Conservation (phyloP, 2,113 vertebrate species). For the Benitochromis conjunctus region DNA sequence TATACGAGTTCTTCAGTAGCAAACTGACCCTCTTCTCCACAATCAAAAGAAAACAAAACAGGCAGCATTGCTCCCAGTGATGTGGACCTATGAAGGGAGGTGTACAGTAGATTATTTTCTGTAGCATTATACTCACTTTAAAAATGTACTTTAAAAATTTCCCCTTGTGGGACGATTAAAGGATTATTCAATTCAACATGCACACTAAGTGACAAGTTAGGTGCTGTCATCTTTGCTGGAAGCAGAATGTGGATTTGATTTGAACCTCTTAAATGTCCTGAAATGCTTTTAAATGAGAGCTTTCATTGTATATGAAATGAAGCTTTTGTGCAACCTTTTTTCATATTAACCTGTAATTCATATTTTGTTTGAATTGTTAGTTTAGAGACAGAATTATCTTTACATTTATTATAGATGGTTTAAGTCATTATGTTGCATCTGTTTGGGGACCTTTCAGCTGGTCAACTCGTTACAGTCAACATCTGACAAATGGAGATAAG, state of each 20-base stretch:
- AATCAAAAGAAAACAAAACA: not conserved
- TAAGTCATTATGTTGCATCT: not conserved
- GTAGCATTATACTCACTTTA: not conserved
- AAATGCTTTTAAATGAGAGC: not conserved
- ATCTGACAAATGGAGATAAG: not conserved
- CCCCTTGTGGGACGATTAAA: too few relatives aligned
- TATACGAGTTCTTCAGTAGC: not conserved
- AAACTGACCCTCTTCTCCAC: not conserved
- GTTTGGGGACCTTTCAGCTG: not conserved
- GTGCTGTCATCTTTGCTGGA: not conserved
- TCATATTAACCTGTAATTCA: too few relatives aligned
- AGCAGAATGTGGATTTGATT: not conserved
- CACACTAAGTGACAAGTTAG: not conserved
- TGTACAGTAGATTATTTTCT: not conserved
- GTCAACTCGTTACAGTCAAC: not conserved
- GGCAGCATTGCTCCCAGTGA: not conserved
- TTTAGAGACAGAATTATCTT: not conserved
- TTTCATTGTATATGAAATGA: not conserved
- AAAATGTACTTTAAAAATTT: too few relatives aligned
- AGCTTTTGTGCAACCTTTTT: not conserved
- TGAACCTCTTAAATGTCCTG: not conserved
- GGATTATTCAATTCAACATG: too few relatives aligned
- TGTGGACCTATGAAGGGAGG: rapidly evolving
- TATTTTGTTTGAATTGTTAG: not conserved
- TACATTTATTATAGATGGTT: not conserved